These are phyloP conservation scores for Luffia ferchaultella DNA, from an alignment of 2,888 invertebrate genomes.

Conservation along the genomic window DNA sequence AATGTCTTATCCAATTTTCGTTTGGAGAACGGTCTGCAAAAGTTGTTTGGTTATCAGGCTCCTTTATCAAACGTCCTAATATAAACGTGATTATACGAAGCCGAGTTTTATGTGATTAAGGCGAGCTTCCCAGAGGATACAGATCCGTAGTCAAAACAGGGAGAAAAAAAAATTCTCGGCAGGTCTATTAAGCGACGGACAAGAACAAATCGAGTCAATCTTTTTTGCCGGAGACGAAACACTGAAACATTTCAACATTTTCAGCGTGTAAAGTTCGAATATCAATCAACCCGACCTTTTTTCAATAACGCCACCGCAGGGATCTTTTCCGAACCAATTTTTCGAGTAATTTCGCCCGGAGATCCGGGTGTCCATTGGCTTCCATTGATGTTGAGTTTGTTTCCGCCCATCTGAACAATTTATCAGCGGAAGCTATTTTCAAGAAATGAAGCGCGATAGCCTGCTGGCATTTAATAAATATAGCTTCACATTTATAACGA, in stretches of 20 bases:
- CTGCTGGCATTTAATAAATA: too few relatives aligned
- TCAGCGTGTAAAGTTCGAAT: slow-evolving; percentile 58
- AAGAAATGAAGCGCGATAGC: too few relatives aligned
- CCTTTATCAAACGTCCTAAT: too few relatives aligned
- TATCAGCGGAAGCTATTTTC: slow-evolving; percentile 23
- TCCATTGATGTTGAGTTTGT: slow-evolving; percentile 23
- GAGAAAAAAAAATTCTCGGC: slow-evolving; percentile 27
- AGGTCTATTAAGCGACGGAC: slow-evolving; percentile 59
- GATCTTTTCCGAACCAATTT: slow-evolving; percentile 42
- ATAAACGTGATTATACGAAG: too few relatives aligned
- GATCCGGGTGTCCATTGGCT: slow-evolving; percentile 34
- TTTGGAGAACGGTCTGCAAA: too few relatives aligned
- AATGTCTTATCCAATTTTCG: too few relatives aligned
- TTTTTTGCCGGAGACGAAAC: slow-evolving; percentile 54
- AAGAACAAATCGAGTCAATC: slow-evolving; percentile 63
- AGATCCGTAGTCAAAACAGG: slow-evolving; percentile 54
- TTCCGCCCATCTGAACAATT: slow-evolving; percentile 28
- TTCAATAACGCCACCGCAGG: slow-evolving; percentile 56
- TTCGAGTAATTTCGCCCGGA: slow-evolving; percentile 49
- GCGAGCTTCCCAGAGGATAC: slow-evolving; percentile 45
- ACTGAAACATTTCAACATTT: slow-evolving; percentile 49
- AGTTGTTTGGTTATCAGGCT: too few relatives aligned
- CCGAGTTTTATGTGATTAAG: too few relatives aligned
- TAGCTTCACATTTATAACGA: too few relatives aligned
- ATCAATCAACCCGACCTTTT: slow-evolving; percentile 61